Evolutionary conservation across 2,888 invertebrate species (phyloP), one percentile per base, ranked within the genome.

Genomic region (Stenodema calcarata): DNA sequence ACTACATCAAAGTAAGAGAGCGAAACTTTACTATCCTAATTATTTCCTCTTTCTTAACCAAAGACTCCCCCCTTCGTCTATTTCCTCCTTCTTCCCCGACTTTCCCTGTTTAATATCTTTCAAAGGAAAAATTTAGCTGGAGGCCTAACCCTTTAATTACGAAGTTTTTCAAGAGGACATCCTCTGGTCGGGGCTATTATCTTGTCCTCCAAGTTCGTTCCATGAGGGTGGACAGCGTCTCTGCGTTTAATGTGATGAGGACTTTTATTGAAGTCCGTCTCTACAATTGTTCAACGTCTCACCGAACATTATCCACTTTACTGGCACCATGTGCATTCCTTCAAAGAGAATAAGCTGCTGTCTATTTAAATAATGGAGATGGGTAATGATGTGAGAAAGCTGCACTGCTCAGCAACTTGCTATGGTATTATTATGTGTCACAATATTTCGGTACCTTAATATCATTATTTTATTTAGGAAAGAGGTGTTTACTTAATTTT

Each of bases 21-120:
- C 50, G 28, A 69, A 82, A 82, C 82, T 82, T 82, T 69, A 69
- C 82, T 82, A 82, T 82, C 82, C 69, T 82, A 82, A 82, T 82
- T 82, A 82, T 82, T 82, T 82, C 82, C 82, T 82, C 54, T 80
- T n/a, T 54, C 50, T 54, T n/a, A 50, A n/a, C 47, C 54, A 50
- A 80, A 30, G 54, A 30, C 54, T 76, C 80, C 35, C 44, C 18
- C 27, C 28, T 30, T 78, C 78, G 18, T 42, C 44, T 23, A 18
- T 42, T 44, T 42, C 78, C 23, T 44, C 7, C 41, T 35, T 81
- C 50, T 18, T 11, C 4, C 18, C 78, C 80, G 54, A 27, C 28
- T 54, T 80, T 44, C 44, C 11, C 42, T 12, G 50, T 80, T 80
- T 80, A 27, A 80, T 54, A 50, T n/a, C 80, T 80, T 54, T 80